Conservation (phyloP, 2,888 invertebrate species). For the Formica aserva region DNA sequence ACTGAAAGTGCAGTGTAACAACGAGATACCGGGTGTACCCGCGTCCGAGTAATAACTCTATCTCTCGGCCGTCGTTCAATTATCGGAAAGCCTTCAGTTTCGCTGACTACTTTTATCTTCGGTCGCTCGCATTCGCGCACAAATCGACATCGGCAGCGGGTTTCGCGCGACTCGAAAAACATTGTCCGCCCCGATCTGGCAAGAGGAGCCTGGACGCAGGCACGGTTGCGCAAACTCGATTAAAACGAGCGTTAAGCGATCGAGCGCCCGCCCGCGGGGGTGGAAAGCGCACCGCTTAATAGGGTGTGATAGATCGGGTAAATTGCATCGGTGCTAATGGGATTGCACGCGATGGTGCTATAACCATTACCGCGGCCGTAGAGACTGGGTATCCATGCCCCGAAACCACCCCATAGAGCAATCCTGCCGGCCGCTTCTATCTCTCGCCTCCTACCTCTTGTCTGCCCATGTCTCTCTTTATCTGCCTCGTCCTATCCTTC, state of each 20-base stretch:
- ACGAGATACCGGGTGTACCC: not conserved
- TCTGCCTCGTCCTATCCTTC: slow-evolving; percentile 40
- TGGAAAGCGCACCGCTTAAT: slow-evolving; percentile 84
- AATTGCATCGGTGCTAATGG: slow-evolving; percentile 86
- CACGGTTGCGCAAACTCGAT: slow-evolving; percentile 80
- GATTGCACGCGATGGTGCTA: slow-evolving; percentile 86
- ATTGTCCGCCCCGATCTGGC: slow-evolving; percentile 50
- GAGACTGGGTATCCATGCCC: slow-evolving; percentile 76
- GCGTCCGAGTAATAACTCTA: not conserved
- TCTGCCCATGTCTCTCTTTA: slow-evolving; percentile 21
- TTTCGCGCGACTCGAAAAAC: slow-evolving; percentile 64
- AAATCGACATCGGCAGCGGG: slow-evolving; percentile 3
- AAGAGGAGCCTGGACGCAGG: slow-evolving; percentile 68
- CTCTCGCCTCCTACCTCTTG: slow-evolving; percentile 30
- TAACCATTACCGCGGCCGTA: slow-evolving; percentile 84
- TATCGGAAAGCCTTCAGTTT: slow-evolving; percentile 67
- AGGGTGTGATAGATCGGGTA: slow-evolving; percentile 86
- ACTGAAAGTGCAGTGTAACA: not conserved
- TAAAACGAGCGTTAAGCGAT: slow-evolving; percentile 84
- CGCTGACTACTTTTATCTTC: slow-evolving; percentile 57
- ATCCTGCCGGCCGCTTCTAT: slow-evolving; percentile 56
- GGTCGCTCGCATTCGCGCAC: slow-evolving; percentile 16
- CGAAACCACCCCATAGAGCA: slow-evolving; percentile 73
- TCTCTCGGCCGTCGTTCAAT: slow-evolving; percentile 58
- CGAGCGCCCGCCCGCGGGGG: slow-evolving; percentile 79